Base-by-base conservation (phyloP, 2,888 invertebrate species). In the Mongoloraphidia duomilia region DNA sequence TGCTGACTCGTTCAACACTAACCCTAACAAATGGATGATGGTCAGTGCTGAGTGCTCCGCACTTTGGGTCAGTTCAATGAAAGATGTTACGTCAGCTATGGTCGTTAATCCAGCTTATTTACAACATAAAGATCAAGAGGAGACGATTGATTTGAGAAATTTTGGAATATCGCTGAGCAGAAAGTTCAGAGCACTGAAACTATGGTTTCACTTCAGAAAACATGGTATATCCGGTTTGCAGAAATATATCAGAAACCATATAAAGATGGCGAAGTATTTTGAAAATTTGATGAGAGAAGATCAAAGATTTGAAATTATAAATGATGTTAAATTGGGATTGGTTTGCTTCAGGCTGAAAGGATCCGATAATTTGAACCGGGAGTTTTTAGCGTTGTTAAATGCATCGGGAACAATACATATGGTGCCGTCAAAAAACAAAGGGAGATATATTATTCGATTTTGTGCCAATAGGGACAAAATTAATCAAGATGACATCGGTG, bases 151-250 rank as follows among this genome's bases (percentile, higher is more conserved):
- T 60, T 81, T 80, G 58, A 68, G 82, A 61, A 90, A 93, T 61
- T 93, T 90, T 82, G 88, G 89, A 2, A 87, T 93, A 51, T 89
- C 91, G 0, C 62, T 92, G 42, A 87, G 88, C 62, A 72, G 91
- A 37, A 72, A 91, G 46, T 92, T 93, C 64, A 74, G 92, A 9
- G 79, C 91, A 0, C 67, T 93, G 10, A 93, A 93, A 62, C 66
- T 93, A 12, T 93, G 91, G 91, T 92, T 92, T 63, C 89, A 90
- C 1, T 71, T 82, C 54, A 72, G 91, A 43, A 79, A 79, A 54
- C 91, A 90, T 60, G 92, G 92, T 1, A 74, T 91, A 1, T 76
- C 74, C 34, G 89, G 89, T 0, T 68, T 92, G n/a, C 87, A 86
- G 62, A 73, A 76, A 34, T 88, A 91, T 64, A 89, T 93, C 46